phyloP scores from a whole-genome alignment of 2,888 invertebrate genomes.

The Xestoiulus laeticollis region DNA sequence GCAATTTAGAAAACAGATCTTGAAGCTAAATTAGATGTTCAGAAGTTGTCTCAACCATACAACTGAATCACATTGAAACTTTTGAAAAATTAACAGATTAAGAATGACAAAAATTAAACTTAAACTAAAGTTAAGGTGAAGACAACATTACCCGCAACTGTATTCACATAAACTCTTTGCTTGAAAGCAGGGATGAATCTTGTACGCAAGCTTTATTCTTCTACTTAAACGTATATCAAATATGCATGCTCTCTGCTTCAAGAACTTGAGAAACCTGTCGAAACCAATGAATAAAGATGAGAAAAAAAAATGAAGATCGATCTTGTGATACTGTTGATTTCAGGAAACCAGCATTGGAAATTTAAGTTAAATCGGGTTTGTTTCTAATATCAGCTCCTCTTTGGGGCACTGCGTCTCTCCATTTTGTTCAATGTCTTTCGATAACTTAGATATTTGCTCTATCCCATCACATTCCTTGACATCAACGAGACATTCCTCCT shows the following conservation, averaged over 20 bases:
- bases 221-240: not conserved
- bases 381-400: not conserved
- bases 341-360: not conserved
- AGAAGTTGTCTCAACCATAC: no score
- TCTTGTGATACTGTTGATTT: no score
- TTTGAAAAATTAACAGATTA: no score
- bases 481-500: not conserved
- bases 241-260: not conserved
- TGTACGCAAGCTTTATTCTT: not conserved
- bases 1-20: no score
- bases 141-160: no score
- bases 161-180: slow-evolving; percentile 17
- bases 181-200: not conserved
- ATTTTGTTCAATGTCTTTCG: not conserved
- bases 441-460: not conserved
- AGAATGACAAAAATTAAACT: no score
- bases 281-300: not conserved
- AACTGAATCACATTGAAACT: not conserved
- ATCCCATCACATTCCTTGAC: not conserved
- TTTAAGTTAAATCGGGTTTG: not conserved
- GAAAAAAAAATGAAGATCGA: not conserved
- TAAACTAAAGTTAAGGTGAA: no score
- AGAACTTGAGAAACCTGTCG: not conserved
- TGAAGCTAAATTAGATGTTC: no score
- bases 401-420: not conserved